Conservation (phyloP, 2,888 invertebrate species). For the Andricus curvator region DNA sequence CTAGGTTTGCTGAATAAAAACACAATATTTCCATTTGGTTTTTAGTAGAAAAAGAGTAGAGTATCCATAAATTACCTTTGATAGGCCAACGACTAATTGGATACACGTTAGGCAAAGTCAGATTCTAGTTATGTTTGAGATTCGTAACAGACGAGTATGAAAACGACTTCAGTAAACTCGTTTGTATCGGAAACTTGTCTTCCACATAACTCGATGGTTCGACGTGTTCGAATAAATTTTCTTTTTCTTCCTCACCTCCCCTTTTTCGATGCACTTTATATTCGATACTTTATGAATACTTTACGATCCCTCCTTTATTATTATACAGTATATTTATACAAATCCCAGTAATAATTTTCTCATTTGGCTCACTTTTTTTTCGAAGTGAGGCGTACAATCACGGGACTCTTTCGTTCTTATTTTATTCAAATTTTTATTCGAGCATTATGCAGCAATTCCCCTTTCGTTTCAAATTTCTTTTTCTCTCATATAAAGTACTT, state of each 20-base stretch:
- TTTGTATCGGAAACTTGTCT: slow-evolving; percentile 29
- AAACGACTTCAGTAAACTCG: slow-evolving; percentile 16
- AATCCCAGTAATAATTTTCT: neutral
- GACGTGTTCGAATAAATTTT: slow-evolving; percentile 24
- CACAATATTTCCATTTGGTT: neutral
- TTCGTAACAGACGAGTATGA: slow-evolving; percentile 9
- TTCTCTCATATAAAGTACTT: neutral
- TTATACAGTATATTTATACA: neutral
- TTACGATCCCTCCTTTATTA: neutral
- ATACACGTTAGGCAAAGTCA: slow-evolving; percentile 23
- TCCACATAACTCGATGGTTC: slow-evolving; percentile 21
- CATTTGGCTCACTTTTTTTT: neutral
- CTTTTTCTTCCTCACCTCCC: neutral
- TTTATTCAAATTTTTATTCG: slow-evolving; percentile 10
- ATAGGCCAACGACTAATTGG: slow-evolving; percentile 14
- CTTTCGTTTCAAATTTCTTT: neutral
- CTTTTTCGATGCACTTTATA: slow-evolving; percentile 8
- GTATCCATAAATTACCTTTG: neutral
- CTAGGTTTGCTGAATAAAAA: neutral
- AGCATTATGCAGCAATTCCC: neutral
- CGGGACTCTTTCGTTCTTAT: neutral
- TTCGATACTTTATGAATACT: neutral
- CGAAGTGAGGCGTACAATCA: neutral
- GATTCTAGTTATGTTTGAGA: slow-evolving; percentile 14
- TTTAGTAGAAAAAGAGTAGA: neutral